A percentile compares a stretch with the other conserved stretches of the same genome.
phyloP scores from a whole-genome alignment of 1,140 invertebrate species.

The Lepidurus apus region DNA sequence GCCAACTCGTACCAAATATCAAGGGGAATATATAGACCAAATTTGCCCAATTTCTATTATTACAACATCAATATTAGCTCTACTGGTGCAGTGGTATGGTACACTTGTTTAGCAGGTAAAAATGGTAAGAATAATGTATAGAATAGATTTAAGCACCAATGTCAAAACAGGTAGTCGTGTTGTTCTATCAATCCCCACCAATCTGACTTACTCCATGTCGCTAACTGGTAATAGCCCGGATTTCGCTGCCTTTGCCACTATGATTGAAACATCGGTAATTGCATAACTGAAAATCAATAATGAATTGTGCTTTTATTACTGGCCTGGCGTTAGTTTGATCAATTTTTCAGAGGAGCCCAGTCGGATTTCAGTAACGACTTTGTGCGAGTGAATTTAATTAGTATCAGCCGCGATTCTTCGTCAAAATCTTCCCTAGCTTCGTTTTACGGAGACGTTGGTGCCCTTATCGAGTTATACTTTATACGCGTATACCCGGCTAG shows the following conservation, averaged over 20 bases:
- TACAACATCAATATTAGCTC: background rate
- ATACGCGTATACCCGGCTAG: background rate
- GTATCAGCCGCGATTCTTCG: background rate
- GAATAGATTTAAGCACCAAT: background rate
- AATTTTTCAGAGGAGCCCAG: background rate
- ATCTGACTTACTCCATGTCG: background rate
- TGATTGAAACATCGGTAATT: background rate
- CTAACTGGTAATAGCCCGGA: background rate
- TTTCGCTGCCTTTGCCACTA: background rate
- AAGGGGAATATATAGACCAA: background rate
- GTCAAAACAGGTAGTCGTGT: background rate
- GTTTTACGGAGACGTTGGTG: background rate
- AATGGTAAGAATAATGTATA: background rate
- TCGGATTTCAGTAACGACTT: background rate
- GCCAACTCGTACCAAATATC: background rate
- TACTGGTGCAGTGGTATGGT: background rate
- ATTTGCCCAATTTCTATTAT: background rate
- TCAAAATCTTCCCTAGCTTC: background rate
- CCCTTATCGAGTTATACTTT: background rate
- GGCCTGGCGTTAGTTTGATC: background rate
- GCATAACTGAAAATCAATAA: background rate
- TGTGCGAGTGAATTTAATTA: background rate
- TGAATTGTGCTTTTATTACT: background rate
- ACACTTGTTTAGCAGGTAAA: background rate
- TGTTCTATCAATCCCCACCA: background rate